A percentile compares a stretch with the other conserved stretches of the same genome.
phyloP scores from a whole-genome alignment of 2,113 vertebrate genomes.

The Cavia porcellus region DNA sequence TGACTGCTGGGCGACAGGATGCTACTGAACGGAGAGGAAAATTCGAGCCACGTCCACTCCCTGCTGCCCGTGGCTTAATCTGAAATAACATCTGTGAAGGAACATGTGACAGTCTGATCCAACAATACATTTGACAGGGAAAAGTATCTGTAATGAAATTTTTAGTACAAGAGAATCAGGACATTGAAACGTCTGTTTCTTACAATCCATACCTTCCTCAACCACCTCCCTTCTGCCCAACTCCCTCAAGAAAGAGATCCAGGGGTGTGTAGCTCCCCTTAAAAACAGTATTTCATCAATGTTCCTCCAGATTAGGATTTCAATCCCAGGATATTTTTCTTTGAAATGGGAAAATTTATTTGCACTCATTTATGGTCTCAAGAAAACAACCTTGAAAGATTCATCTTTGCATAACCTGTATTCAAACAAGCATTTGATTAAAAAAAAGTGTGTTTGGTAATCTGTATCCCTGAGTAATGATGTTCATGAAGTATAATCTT shows the following conservation, averaged over 20 bases:
- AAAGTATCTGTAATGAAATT: conserved; percentile 79
- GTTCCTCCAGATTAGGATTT: neutral
- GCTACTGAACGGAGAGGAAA: conserved; percentile 77
- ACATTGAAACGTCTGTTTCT: neutral
- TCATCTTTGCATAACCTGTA: neutral
- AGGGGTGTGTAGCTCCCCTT: neutral
- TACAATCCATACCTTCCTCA: neutral
- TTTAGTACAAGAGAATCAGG: conserved; percentile 65
- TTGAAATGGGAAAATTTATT: neutral
- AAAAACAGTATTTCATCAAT: neutral
- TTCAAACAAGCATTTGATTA: conserved; percentile 29
- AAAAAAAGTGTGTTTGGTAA: conserved; percentile 18
- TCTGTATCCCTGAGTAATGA: conserved; percentile 1
- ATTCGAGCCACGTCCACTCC: conserved; percentile 81
- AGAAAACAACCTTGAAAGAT: neutral
- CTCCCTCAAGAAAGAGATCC: neutral
- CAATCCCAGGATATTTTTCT: conserved; percentile 45
- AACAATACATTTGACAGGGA: conserved; percentile 63
- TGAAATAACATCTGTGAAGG: conserved; percentile 83
- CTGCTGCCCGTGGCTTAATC: conserved; percentile 80
- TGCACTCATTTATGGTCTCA: neutral
- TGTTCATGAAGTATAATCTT: neutral
- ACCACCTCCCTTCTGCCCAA: neutral
- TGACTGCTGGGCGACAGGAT: conserved; percentile 66
- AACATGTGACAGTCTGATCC: conserved; percentile 61